Base-by-base conservation (phyloP, 2,888 invertebrate genomes). In the Caradrina kadenii region DNA sequence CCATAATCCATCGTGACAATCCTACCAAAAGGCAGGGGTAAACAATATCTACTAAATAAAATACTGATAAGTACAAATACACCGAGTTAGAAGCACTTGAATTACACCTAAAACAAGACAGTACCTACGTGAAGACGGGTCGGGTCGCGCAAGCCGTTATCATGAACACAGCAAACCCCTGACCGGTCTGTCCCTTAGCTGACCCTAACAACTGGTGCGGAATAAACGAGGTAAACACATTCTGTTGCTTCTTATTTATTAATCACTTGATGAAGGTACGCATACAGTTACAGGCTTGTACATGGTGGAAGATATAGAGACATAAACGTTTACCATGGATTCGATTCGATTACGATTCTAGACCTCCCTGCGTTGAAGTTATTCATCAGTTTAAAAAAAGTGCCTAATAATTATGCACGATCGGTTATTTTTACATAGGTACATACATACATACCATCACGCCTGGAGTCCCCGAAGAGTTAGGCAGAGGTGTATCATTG, bases 121-220 rank as follows among this genome's bases (percentile, higher is more conserved):
- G 42, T 63, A 19, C 19, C 17, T 26, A 45, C 11, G 52, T 45
- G 31, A 31, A 66, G 55, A 52, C 17, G 45, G 49, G 74, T 79
- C 39, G 79, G 48, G 74, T 62, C 54, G 54, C 48, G 10, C 31
- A 21, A 31, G 54, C n/a, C 56, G 64, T 77, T 77, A 77, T 74
- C 75, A 49, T 64, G 64, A 68, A 68, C 68, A 68, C 58, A 48
- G 59, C 39, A 42, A 58, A 58, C 62, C 73, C 56, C 11, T 49
- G 11, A 31, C n/a, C 35, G 58, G 39, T 39, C 39, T 13, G 39
- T 35, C 64, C 80, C 54, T 59, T 48, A 15, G 21, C 59, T 75
- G 76, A 80, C 77, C 78, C 60, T 60, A 7, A 52, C 75, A 54
- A 61, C 63, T 62, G 75, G 58, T 48, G 63, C 31, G 63, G 65